Evolutionary conservation across 30 jellyfish, hydroid and myxozoan species (phyloP), one percentile per base, ranked within the genome.

Genomic region (Sanderia malayensis): DNA sequence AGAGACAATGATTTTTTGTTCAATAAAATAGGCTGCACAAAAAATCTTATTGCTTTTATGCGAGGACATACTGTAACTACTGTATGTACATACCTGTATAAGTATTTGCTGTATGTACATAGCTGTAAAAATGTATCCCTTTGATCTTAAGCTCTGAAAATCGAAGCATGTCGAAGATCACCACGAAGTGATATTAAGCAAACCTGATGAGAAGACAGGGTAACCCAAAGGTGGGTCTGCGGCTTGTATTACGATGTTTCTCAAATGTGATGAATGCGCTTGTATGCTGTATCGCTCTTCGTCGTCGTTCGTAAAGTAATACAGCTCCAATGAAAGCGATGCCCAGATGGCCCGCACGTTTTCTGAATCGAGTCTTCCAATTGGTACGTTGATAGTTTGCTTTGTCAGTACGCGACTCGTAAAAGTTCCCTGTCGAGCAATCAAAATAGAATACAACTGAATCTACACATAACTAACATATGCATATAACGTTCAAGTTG

Each of bases 241-340:
- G 0, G 96, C 96, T 52, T 87, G 96, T 9, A 83, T 69, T 18
- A 69, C 62, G 55, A 87, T 72, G 70, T 87, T 87, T 18, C 95
- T 74, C 25, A 87, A 61, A n/a, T 80, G 83, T 11, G 91, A 46
- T 17, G 95, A 95, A 27, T 78, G 95, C 31, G 96, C 91, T 60
- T 87, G 96, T 2, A 87, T 87, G 75, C 96, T 87, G 87, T 87
- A 87, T n/a, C 96, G 91, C 46, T 87, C 96, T 28, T 87, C 96
- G 49, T 87, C 96, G 73, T 87, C 96, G 71, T 87, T 87, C 29
- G 95, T 81, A 59, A 87, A 61, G 68, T 87, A 87, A 21, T 67
- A 58, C 80, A 87, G 31, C 60, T 87, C 96, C 33, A 87, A 34
- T 3, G 96, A 71, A 45, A 81, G 76, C 2, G 96, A 77, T 20